A percentile compares a stretch with the other conserved stretches of the same genome.
These are phyloP conservation scores for Agapostemon virescens DNA, from an alignment of 2,888 invertebrate species.

Conservation along the genomic window DNA sequence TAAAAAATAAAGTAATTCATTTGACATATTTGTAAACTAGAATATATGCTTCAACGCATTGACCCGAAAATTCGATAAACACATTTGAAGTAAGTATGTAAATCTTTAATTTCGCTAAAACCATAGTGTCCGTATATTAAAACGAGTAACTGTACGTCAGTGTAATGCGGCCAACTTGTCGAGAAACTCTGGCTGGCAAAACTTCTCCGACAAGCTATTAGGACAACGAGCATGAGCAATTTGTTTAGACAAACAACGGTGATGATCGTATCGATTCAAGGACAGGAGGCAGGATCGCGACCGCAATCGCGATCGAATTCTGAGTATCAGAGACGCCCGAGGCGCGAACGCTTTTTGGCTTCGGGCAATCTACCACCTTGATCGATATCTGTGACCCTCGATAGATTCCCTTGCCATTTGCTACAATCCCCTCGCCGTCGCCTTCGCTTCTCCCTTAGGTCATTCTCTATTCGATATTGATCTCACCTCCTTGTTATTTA, in stretches of 20 bases:
- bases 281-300: not conserved
- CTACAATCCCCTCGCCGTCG: constrained; percentile 40
- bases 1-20: too few relatives aligned
- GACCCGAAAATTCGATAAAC: too few relatives aligned
- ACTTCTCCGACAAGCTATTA: not conserved
- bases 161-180: too few relatives aligned
- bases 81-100: too few relatives aligned
- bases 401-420: constrained; percentile 62
- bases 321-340: constrained; percentile 58
- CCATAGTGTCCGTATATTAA: too few relatives aligned
- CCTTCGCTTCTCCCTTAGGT: constrained; percentile 49
- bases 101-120: too few relatives aligned
- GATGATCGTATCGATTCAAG: not conserved
- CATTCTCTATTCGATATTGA: constrained; percentile 31
- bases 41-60: too few relatives aligned
- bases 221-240: not conserved
- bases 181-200: too few relatives aligned
- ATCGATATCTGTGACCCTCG: constrained; percentile 70
- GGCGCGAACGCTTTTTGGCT: constrained; percentile 71
- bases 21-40: too few relatives aligned
- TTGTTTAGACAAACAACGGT: not conserved
- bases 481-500: constrained; percentile 17
- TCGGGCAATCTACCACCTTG: constrained; percentile 76
- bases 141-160: too few relatives aligned
- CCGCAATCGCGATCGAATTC: constrained; percentile 1